Conservation (phyloP, 2,113 vertebrate species). For the Cyanistes caeruleus region DNA sequence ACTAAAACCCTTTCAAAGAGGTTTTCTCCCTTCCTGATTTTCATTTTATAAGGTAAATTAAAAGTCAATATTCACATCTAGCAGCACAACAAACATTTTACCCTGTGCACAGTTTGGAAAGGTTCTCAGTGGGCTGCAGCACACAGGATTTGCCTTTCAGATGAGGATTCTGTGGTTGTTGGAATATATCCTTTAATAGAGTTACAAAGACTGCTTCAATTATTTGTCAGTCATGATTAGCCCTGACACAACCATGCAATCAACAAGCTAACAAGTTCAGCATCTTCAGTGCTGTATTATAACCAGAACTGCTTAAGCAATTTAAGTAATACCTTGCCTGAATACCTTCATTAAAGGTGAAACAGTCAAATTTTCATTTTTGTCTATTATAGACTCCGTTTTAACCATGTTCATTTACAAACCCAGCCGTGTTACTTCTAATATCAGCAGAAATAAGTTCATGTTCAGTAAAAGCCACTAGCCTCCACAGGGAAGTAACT, state of each 20-base stretch:
- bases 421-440: background rate
- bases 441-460: background rate
- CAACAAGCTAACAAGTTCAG: conserved; percentile 46
- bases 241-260: conserved; percentile 27
- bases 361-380: background rate
- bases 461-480: background rate
- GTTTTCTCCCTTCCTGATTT: background rate
- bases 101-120: background rate
- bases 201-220: conserved; percentile 44
- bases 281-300: background rate
- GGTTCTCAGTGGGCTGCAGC: background rate
- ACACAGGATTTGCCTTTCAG: conserved; percentile 13
- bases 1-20: background rate
- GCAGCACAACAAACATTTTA: background rate
- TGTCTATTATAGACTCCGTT: background rate
- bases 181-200: conserved; percentile 44
- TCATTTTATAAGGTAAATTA: conserved; percentile 33
- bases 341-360: conserved; percentile 14
- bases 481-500: background rate
- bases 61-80: conserved; percentile 39
- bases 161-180: conserved; percentile 18
- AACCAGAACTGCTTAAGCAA: conserved; percentile 1
- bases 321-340: background rate
- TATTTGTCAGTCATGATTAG: conserved; percentile 66
- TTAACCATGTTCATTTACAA: background rate